Conservation (phyloP, 2,888 invertebrate genomes). For the Aromia moschata region DNA sequence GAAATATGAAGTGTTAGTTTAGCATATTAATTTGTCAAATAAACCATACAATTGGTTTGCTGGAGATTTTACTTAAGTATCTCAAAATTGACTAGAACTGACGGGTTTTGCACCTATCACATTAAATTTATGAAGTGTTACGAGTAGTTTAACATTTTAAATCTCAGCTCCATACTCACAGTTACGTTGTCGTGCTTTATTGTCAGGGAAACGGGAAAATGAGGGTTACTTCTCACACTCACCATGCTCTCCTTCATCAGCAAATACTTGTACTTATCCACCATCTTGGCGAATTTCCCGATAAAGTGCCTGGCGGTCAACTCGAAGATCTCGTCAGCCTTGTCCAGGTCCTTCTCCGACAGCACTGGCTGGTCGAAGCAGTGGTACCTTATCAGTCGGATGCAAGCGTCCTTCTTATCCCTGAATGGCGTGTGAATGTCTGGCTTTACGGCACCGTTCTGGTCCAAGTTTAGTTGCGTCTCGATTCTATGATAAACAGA, state of each 20-base stretch:
- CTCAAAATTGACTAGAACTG: too few species aligned
- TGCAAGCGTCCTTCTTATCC: constrained; percentile 78
- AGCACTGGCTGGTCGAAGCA: constrained; percentile 75
- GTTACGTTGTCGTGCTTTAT: too few species aligned
- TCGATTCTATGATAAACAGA: constrained; percentile 70
- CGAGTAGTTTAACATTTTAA: too few species aligned
- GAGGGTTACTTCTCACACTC: constrained; percentile 48
- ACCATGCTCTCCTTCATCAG: constrained; percentile 83
- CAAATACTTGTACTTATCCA: constrained; percentile 77
- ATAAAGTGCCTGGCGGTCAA: constrained; percentile 74
- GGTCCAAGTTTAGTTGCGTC: constrained; percentile 78
- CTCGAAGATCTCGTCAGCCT: constrained; percentile 77
- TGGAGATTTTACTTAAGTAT: too few species aligned
- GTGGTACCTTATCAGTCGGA: constrained; percentile 79
- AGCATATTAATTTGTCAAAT: too few species aligned
- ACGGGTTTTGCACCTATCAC: too few species aligned
- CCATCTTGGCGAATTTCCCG: constrained; percentile 75
- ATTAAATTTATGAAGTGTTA: too few species aligned
- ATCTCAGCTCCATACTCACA: too few species aligned
- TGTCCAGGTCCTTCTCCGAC: constrained; percentile 70
- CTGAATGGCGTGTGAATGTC: constrained; percentile 78
- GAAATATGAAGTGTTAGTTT: too few species aligned
- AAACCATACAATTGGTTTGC: too few species aligned
- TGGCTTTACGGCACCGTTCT: constrained; percentile 76
- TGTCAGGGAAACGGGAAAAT: constrained; percentile 11